A percentile compares a stretch with the other conserved stretches of the same genome.
phyloP scores from a whole-genome alignment of 2,797 vertebrate genomes.

The Pipistrellus nathusii region DNA sequence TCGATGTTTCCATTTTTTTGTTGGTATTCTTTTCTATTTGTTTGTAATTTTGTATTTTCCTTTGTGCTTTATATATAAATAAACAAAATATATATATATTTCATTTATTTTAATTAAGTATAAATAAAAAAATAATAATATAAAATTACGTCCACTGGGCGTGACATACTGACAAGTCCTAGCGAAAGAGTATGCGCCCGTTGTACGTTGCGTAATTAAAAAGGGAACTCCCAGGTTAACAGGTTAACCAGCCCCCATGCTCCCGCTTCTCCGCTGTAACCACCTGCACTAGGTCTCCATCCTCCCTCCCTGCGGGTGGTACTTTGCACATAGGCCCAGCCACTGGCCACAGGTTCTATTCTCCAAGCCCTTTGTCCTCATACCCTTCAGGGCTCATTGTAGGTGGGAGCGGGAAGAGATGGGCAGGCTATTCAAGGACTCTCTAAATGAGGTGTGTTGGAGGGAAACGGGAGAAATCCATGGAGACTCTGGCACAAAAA shows the following conservation, averaged over 20 bases:
- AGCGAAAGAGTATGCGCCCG: no score
- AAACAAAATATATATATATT: no score
- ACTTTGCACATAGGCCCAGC: background rate
- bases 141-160: no score
- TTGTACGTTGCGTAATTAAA: no score
- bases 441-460: background rate
- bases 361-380: background rate
- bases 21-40: no score
- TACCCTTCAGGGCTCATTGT: background rate
- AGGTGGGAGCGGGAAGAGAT: background rate
- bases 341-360: background rate
- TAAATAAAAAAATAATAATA: no score
- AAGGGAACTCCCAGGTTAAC: no score
- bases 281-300: background rate
- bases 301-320: background rate
- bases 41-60: no score
- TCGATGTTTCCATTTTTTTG: no score
- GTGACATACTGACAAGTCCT: no score
- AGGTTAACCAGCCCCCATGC: rapidly evolving
- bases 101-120: no score
- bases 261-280: background rate
- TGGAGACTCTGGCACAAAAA: background rate
- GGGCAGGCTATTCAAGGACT: background rate
- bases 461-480: background rate
- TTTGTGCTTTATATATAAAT: no score